These are phyloP conservation scores for Diplogasteroides magnus DNA, from an alignment of 1,140 invertebrate genomes.

Conservation along the genomic window DNA sequence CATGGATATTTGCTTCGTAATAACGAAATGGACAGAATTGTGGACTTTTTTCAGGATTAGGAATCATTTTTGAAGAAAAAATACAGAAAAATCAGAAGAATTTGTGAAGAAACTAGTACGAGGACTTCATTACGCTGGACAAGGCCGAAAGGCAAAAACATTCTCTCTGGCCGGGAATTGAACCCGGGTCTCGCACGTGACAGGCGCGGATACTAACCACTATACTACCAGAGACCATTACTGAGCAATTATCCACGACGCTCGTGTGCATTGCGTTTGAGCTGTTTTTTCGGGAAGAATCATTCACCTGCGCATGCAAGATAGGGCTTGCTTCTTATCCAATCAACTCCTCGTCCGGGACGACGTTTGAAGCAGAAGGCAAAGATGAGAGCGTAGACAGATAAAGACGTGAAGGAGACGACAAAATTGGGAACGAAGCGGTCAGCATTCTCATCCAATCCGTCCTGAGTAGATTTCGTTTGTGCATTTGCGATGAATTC, in stretches of 20 bases:
- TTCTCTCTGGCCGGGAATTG: slow-evolving; percentile 43
- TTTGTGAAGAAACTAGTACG: too few species aligned
- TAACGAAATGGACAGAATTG: too few species aligned
- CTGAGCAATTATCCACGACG: too few species aligned
- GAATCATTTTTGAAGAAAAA: too few species aligned
- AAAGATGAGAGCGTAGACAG: slow-evolving; percentile 45
- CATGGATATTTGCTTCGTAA: too few species aligned
- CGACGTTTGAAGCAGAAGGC: slow-evolving; percentile 30
- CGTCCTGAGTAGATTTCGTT: slow-evolving; percentile 48
- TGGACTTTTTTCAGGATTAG: too few species aligned
- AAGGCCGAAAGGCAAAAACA: too few species aligned
- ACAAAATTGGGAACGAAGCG: slow-evolving; percentile 54
- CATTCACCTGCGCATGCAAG: slow-evolving; percentile 43
- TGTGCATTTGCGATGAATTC: background rate
- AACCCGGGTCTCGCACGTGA: slow-evolving; percentile 48
- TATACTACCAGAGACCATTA: slow-evolving; percentile 40
- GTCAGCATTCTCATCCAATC: slow-evolving; percentile 53
- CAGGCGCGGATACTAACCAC: slow-evolving; percentile 47
- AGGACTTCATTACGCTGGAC: too few species aligned
- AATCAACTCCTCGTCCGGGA: slow-evolving; percentile 37
- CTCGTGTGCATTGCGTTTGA: too few species aligned
- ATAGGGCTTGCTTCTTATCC: slow-evolving; percentile 50
- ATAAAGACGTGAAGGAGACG: slow-evolving; percentile 43
- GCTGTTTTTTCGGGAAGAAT: too few species aligned
- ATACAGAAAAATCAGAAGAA: too few species aligned